Evolutionary conservation across 2,888 invertebrate species (phyloP).

Genomic region (Troides aeacus): DNA sequence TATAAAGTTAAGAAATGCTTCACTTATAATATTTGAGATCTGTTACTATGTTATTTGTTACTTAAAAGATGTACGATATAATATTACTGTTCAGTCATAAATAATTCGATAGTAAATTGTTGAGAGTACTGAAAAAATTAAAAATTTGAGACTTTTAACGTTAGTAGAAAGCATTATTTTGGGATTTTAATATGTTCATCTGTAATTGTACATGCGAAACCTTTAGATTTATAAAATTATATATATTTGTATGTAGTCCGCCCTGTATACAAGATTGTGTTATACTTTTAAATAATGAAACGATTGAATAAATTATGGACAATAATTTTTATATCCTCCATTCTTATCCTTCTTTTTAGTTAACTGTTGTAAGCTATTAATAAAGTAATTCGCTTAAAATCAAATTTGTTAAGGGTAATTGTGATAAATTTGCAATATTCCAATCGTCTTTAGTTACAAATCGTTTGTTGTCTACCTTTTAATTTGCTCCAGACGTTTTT

Average conservation of each 20-base stretch:
- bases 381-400: neutral
- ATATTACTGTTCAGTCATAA: neutral
- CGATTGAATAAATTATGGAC: no score
- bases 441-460: constrained; percentile 28
- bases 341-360: neutral
- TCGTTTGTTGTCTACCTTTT: constrained; percentile 37
- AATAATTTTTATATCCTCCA: no score
- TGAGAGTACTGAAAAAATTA: no score
- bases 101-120: neutral
- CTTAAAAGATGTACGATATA: neutral
- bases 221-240: no score
- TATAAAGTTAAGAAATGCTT: neutral
- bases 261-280: no score
- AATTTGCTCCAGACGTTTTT: constrained; percentile 70
- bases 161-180: no score
- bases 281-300: no score
- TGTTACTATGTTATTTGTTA: constrained; percentile 2
- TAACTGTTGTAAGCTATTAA: neutral
- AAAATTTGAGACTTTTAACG: no score
- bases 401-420: neutral
- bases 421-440: constrained; percentile 4
- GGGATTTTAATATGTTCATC: no score
- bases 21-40: constrained; percentile 1
- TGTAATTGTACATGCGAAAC: no score
- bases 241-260: no score